Percentiles rank a stretch among this genome's conserved stretches.
These are phyloP conservation scores for Cavia porcellus DNA, from an alignment of 2,113 vertebrate species.

Conservation along the genomic window DNA sequence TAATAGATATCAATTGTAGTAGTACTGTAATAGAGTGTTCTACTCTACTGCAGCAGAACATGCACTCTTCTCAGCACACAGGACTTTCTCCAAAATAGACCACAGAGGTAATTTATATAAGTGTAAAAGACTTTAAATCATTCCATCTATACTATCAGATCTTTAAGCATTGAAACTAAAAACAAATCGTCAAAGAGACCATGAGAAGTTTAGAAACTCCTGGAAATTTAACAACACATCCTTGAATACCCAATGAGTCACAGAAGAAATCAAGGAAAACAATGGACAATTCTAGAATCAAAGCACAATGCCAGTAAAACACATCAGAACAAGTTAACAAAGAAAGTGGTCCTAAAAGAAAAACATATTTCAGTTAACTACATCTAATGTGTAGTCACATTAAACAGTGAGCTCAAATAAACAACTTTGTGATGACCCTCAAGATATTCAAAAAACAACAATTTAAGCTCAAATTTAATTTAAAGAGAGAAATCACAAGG, in stretches of 20 bases:
- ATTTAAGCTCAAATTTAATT: background rate
- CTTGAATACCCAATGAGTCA: too few species aligned
- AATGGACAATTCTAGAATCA: background rate
- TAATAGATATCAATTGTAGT: background rate
- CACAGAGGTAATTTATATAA: background rate
- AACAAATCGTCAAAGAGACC: background rate
- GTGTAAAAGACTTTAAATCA: background rate
- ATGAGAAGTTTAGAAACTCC: background rate
- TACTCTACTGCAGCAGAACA: background rate
- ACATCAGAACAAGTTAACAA: background rate
- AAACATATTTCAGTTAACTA: background rate
- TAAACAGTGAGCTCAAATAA: background rate
- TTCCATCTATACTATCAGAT: background rate
- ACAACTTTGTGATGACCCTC: background rate
- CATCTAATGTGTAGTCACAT: background rate
- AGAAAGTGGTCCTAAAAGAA: background rate
- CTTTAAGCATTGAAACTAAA: background rate
- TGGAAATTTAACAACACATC: background rate
- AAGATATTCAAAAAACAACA: background rate
- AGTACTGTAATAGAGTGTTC: background rate
- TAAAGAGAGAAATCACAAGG: background rate
- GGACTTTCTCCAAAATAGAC: background rate
- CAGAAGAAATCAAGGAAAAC: background rate
- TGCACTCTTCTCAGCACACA: background rate
- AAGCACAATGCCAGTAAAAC: background rate